Evolutionary conservation across 2,888 invertebrate species (phyloP).

Genomic region (Timandra comae): DNA sequence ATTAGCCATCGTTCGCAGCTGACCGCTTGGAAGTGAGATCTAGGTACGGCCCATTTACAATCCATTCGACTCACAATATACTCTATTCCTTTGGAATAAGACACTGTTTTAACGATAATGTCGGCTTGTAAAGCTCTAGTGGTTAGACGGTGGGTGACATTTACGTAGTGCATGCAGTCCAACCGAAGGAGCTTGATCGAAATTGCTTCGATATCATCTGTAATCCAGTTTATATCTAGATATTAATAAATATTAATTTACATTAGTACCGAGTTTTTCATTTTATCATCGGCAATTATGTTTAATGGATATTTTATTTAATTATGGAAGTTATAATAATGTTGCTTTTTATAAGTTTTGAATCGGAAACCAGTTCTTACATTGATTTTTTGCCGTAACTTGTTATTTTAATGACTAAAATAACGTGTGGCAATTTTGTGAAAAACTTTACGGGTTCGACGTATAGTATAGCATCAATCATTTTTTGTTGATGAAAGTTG

Average conservation of each 20-base stretch:
- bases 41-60: slow-evolving; percentile 25
- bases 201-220: slow-evolving; percentile 27
- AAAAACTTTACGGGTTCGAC: slow-evolving; percentile 39
- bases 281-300: neutral
- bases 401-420: slow-evolving; percentile 42
- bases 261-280: neutral
- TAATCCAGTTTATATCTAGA: slow-evolving; percentile 16
- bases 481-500: slow-evolving; percentile 46
- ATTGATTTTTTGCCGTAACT: slow-evolving; percentile 35
- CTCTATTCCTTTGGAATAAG: slow-evolving; percentile 23
- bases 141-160: slow-evolving; percentile 43
- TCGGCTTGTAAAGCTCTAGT: slow-evolving; percentile 30
- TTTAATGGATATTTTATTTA: slow-evolving; percentile 2
- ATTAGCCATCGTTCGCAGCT: slow-evolving; percentile 68
- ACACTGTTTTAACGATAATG: slow-evolving; percentile 7
- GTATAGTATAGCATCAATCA: slow-evolving; percentile 64
- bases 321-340: slow-evolving; percentile 11
- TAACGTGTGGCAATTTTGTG: slow-evolving; percentile 42
- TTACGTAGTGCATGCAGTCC: slow-evolving; percentile 38
- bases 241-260: neutral
- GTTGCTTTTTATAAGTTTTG: slow-evolving; percentile 29
- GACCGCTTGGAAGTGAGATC: slow-evolving; percentile 63
- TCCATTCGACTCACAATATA: slow-evolving; percentile 15
- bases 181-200: slow-evolving; percentile 31
- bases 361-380: slow-evolving; percentile 29